Conservation (phyloP, 1,140 invertebrate genomes). For the Neodiprion fabricii region DNA sequence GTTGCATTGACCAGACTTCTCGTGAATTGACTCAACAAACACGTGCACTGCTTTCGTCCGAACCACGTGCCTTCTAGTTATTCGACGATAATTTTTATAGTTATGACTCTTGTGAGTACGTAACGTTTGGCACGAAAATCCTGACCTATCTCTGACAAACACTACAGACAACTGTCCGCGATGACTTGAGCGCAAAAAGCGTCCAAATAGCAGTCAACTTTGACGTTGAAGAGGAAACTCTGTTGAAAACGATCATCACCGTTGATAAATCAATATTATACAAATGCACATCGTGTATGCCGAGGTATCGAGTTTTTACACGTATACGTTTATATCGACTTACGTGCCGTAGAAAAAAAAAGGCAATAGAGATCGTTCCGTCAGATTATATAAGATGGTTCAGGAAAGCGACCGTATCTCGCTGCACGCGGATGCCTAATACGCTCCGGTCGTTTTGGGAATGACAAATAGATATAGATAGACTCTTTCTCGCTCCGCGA, state of each 20-base stretch:
- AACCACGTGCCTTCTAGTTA: too few species aligned
- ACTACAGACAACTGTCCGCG: too few species aligned
- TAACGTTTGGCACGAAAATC: too few species aligned
- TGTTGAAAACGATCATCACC: not conserved
- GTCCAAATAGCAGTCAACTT: too few species aligned
- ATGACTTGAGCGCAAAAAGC: too few species aligned
- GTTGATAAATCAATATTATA: not conserved
- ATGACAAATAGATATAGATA: slow-evolving; percentile 6
- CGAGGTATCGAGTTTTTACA: not conserved
- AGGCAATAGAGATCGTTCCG: not conserved
- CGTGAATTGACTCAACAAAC: too few species aligned
- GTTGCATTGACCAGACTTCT: too few species aligned
- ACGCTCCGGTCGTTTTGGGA: not conserved
- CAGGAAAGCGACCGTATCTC: not conserved
- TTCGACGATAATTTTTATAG: too few species aligned
- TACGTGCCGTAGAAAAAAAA: not conserved
- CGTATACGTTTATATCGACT: not conserved
- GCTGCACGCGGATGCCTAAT: slow-evolving; percentile 3
- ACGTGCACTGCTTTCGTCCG: too few species aligned
- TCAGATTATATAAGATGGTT: not conserved
- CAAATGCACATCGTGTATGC: not conserved
- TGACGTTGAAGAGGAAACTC: too few species aligned
- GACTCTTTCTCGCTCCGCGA: slow-evolving; percentile 1
- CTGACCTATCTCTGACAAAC: too few species aligned
- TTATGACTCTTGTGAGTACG: too few species aligned